These are phyloP conservation scores for Scolopax mira DNA, from an alignment of 2,113 vertebrate genomes.

Conservation along the genomic window DNA sequence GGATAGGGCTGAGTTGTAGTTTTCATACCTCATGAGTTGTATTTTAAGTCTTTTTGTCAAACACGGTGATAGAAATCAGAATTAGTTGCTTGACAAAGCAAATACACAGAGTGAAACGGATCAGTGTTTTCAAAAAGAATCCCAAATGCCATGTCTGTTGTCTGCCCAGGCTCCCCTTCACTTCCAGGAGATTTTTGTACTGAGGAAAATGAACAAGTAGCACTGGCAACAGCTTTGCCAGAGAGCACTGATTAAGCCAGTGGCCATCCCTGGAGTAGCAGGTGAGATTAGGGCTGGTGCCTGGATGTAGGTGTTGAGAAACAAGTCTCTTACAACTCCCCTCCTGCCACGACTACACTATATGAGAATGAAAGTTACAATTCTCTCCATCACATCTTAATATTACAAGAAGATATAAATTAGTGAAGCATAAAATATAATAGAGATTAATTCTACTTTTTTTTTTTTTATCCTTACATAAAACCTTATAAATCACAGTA, in stretches of 20 bases:
- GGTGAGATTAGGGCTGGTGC: background rate
- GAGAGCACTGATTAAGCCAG: background rate
- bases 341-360: background rate
- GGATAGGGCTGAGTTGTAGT: background rate
- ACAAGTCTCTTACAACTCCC: background rate
- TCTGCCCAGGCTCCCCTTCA: background rate
- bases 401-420: conserved; percentile 3
- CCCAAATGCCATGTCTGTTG: background rate
- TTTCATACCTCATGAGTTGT: fast-evolving
- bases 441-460: background rate
- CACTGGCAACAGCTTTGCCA: background rate
- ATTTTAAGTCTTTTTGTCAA: background rate
- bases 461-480: background rate
- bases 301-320: background rate
- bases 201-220: background rate
- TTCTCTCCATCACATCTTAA: background rate
- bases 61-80: background rate
- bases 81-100: background rate
- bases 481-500: background rate
- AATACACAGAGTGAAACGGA: background rate
- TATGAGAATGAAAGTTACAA: background rate
- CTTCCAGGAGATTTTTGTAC: background rate
- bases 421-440: conserved; percentile 32
- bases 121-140: background rate
- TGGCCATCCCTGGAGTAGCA: background rate